Evolutionary conservation across 1,140 invertebrate species (phyloP), one percentile per base, ranked within the genome.

Genomic region (Triops longicaudatus): DNA sequence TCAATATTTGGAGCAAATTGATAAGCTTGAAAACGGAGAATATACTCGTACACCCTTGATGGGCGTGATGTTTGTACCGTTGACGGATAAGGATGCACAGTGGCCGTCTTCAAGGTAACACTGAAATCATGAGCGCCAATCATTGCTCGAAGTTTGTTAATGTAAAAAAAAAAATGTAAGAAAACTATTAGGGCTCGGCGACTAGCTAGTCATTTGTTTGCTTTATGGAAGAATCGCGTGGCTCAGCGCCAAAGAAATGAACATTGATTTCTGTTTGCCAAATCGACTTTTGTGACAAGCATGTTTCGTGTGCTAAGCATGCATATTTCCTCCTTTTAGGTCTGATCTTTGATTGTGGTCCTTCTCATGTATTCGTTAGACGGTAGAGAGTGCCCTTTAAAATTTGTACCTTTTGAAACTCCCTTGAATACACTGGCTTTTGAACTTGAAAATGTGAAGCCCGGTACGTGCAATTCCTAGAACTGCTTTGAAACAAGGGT

Each of bases 41-140:
- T 88, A 98, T 14, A 86, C 86, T n/a, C 87, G 90, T 74, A 92
- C 90, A 81, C 88, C 89, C 22, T 85, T 99, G 0, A 98, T 99
- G 93, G 94, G 94, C 42, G 98, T 99, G 0, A 92, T 97, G 74
- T 99, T 97, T 86, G 97, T 99, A 28, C 97, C 97, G 1, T 86
- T 99, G 17, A 99, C 97, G 5, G 96, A 97, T 84, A 92, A 91
- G 84, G 87, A 90, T 26, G 84, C 87, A 78, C 93, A 95, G 81
- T 88, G 87, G 87, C 87, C 88, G 75, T 85, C 81, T 78, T 63
- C 50, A 63, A 84, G 83, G 83, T 83, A 76, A 77, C 14, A 37
- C 31, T 7, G 31, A 37, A 37, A 37, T 37, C 31, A 37, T 37
- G 2, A 37, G 7, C 31, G 31, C 31, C 2, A 2, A 7, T 37